Conservation (phyloP, 2,797 vertebrate genomes). For the Alfaro cultratus region DNA sequence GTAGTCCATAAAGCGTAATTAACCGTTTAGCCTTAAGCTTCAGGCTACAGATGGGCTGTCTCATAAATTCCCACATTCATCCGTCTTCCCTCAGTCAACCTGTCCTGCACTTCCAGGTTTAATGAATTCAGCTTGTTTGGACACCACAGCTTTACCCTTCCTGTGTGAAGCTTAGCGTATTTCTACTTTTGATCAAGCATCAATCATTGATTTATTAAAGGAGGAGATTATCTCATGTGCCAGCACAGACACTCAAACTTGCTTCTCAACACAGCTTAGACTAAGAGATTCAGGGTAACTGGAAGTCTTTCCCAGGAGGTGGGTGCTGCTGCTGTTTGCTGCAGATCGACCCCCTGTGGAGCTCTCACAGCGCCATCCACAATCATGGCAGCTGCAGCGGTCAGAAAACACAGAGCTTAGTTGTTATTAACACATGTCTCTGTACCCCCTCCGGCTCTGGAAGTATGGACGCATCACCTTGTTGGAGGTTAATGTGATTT, state of each 20-base stretch:
- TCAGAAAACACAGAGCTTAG: slow-evolving; percentile 68
- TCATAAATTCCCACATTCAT: slow-evolving; percentile 77
- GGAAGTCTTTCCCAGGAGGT: slow-evolving; percentile 65
- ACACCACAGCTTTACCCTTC: slow-evolving; percentile 42
- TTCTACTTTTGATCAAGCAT: slow-evolving; percentile 40
- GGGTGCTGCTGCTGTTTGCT: slow-evolving; percentile 46
- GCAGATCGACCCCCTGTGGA: slow-evolving; percentile 23
- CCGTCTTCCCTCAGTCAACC: slow-evolving; percentile 72
- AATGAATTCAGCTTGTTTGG: slow-evolving; percentile 63
- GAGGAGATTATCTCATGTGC: slow-evolving; percentile 69
- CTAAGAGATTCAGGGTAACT: slow-evolving; percentile 37
- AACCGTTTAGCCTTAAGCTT: slow-evolving; percentile 80
- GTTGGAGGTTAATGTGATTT: slow-evolving; percentile 78
- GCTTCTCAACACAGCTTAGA: slow-evolving; percentile 61
- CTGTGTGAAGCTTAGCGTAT: slow-evolving; percentile 7
- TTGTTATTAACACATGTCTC: slow-evolving; percentile 66
- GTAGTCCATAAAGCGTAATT: slow-evolving; percentile 80
- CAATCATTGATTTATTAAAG: slow-evolving; percentile 49
- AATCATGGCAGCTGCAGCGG: slow-evolving; percentile 50
- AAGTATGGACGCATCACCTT: slow-evolving; percentile 68
- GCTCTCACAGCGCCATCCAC: slow-evolving; percentile 18
- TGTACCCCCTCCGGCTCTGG: slow-evolving; percentile 62
- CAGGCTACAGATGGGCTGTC: slow-evolving; percentile 76
- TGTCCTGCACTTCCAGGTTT: slow-evolving; percentile 59
- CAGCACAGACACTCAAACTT: slow-evolving; percentile 66